phyloP scores from a whole-genome alignment of 2,797 vertebrate species.

The Melanotaenia nigrans region DNA sequence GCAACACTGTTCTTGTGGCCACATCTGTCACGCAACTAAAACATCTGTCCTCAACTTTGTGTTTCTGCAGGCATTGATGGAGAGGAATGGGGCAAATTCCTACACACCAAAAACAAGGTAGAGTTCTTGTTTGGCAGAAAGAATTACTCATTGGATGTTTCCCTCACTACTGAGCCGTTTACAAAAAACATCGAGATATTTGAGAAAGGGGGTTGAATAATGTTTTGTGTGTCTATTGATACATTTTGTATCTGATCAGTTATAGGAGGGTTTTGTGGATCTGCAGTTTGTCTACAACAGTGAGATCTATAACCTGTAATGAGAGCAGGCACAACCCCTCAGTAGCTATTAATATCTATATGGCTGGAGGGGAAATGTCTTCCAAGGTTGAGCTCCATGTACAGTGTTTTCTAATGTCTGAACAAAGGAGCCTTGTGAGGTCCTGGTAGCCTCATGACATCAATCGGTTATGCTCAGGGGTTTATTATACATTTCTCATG shows the following conservation, averaged over 20 bases:
- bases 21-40: conserved; percentile 37
- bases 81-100: conserved; percentile 98
- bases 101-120: conserved; percentile 99
- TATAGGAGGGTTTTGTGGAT: conserved; percentile 10
- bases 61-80: conserved; percentile 88
- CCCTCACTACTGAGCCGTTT: not conserved
- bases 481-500: conserved; percentile 8
- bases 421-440: conserved; percentile 39
- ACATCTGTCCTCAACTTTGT: conserved; percentile 42
- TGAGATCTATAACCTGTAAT: conserved; percentile 17
- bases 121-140: conserved; percentile 1
- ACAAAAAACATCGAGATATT: conserved; percentile 25
- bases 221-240: conserved; percentile 10
- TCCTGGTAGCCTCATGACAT: conserved; percentile 7
- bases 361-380: conserved; percentile 30
- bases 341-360: conserved; percentile 42
- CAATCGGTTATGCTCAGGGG: conserved; percentile 7
- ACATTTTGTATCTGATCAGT: conserved; percentile 8
- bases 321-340: conserved; percentile 15
- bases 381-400: conserved; percentile 9
- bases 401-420: conserved; percentile 10
- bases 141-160: not conserved
- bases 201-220: not conserved
- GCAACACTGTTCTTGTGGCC: conserved; percentile 40
- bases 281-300: conserved; percentile 11